Evolutionary conservation across 2,113 vertebrate species (phyloP).

Genomic region (Podocnemis expansa): DNA sequence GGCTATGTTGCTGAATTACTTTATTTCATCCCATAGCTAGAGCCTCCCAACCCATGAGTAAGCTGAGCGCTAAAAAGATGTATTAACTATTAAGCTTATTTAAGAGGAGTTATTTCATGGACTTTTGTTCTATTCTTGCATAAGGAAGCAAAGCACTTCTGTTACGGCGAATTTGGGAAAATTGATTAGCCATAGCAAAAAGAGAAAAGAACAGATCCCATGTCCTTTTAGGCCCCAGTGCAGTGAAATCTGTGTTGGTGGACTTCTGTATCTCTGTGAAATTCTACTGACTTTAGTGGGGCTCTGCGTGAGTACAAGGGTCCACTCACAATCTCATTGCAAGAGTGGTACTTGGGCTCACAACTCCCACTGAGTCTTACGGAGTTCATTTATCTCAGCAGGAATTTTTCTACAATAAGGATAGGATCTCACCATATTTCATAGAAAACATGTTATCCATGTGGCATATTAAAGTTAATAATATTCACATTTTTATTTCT

Average conservation of each 20-base stretch:
- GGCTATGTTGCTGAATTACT: neutral
- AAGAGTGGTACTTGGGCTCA: neutral
- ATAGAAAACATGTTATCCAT: neutral
- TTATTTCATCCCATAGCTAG: neutral
- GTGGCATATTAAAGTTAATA: neutral
- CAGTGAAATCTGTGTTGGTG: neutral
- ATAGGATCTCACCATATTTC: neutral
- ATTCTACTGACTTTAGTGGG: neutral
- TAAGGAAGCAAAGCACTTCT: neutral
- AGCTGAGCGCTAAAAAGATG: neutral
- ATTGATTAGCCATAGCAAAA: neutral
- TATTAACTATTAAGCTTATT: fast-evolving
- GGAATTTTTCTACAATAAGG: neutral
- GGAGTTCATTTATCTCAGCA: neutral
- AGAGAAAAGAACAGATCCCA: neutral
- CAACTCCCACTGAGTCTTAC: neutral
- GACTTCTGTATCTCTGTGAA: neutral
- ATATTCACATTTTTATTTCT: neutral
- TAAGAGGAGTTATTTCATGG: neutral
- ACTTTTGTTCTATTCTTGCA: neutral
- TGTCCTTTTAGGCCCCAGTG: neutral
- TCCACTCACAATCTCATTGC: neutral
- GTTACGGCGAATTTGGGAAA: neutral
- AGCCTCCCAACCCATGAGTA: neutral
- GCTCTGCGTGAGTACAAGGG: neutral